A percentile compares a stretch with the other conserved stretches of the same genome.
Evolutionary conservation across 1,140 invertebrate genomes (phyloP).

Genomic region (Phenacoccus solenopsis): DNA sequence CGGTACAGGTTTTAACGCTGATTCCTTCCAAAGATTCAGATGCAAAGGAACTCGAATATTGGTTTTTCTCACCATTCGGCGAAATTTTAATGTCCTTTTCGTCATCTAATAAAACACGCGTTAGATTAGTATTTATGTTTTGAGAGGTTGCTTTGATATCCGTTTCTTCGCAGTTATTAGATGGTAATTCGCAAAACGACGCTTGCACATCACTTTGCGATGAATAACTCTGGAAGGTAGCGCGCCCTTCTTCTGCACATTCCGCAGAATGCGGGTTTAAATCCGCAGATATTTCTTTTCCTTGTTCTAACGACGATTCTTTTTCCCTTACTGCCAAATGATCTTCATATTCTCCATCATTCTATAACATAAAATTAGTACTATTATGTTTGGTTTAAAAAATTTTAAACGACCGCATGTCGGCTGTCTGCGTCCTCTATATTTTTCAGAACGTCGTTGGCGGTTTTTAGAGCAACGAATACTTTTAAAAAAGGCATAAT

Average conservation of each 20-base stretch:
- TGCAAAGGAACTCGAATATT: neutral
- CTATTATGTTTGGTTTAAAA: too few species aligned
- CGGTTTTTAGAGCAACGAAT: too few species aligned
- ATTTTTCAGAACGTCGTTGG: too few species aligned
- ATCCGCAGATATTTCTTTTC: neutral
- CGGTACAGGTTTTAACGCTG: slow-evolving; percentile 23
- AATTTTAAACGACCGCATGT: too few species aligned
- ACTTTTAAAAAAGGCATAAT: too few species aligned
- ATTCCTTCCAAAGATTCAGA: neutral
- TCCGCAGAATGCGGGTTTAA: neutral
- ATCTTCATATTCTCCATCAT: too few species aligned
- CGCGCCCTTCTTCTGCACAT: neutral
- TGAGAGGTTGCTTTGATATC: too few species aligned
- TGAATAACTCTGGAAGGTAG: neutral
- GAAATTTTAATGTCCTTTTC: neutral
- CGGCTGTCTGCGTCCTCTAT: too few species aligned
- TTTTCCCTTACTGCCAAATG: neutral
- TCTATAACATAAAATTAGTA: too few species aligned
- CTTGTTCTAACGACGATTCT: neutral
- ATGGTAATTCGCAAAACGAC: too few species aligned
- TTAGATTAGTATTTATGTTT: too few species aligned
- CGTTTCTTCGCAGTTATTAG: neutral
- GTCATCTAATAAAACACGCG: neutral
- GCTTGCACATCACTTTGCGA: neutral
- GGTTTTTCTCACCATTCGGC: neutral